Evolutionary conservation across 1,140 invertebrate genomes (phyloP).

Genomic region (Monomorium pharaonis): DNA sequence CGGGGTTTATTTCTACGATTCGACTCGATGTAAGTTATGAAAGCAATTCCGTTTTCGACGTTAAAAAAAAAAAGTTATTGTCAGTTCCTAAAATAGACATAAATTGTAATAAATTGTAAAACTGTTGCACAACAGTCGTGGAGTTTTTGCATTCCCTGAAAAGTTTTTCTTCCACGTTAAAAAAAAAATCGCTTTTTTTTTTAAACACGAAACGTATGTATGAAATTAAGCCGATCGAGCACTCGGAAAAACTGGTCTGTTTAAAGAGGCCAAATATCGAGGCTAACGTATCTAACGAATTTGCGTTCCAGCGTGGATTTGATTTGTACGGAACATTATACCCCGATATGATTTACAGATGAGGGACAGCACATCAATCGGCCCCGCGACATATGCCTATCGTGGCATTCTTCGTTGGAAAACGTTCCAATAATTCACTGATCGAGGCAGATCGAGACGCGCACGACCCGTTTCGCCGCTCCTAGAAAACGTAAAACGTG

Average conservation of each 20-base stretch:
- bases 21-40: conserved; percentile 21
- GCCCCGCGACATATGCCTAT: conserved; percentile 25
- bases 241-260: not conserved
- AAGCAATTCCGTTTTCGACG: conserved; percentile 9
- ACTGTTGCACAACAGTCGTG: not conserved
- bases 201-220: not conserved
- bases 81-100: not conserved
- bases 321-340: conserved; percentile 26
- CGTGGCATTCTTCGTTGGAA: conserved; percentile 27
- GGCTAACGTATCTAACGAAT: not conserved
- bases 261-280: not conserved
- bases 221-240: not conserved
- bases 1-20: conserved; percentile 36
- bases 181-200: not conserved
- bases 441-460: not conserved
- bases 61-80: conserved; percentile 28
- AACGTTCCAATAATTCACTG: conserved; percentile 46
- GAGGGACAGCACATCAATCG: conserved; percentile 34
- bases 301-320: not conserved
- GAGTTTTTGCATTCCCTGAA: not conserved
- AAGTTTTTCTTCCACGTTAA: not conserved
- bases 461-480: conserved; percentile 3
- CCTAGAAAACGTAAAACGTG: not conserved
- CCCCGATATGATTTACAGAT: conserved; percentile 36
- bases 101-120: conserved; percentile 23